Evolutionary conservation across 1,140 invertebrate species (phyloP).

Genomic region (Tetramorium parvispinum): DNA sequence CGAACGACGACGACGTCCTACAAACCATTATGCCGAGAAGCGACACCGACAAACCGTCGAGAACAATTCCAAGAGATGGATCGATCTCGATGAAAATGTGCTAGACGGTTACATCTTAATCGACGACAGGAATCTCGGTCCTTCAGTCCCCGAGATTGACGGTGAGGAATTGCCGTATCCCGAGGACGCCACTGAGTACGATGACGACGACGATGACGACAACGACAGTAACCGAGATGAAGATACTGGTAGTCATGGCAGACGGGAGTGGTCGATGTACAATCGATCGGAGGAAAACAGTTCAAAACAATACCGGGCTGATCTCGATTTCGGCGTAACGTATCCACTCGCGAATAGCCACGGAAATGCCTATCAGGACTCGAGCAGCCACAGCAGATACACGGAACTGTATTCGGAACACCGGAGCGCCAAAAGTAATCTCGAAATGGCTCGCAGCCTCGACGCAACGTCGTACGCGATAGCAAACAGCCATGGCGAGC

Average conservation of each 20-base stretch:
- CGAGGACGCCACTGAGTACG: conserved; percentile 23
- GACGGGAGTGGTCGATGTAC: conserved; percentile 25
- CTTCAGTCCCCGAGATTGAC: conserved; percentile 67
- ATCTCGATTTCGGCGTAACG: conserved; percentile 55
- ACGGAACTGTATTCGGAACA: conserved; percentile 53
- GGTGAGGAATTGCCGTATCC: conserved; percentile 57
- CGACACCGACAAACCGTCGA: conserved; percentile 1
- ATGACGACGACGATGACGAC: conserved; percentile 47
- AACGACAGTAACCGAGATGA: conserved; percentile 4
- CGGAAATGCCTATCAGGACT: conserved; percentile 68
- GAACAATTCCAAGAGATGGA: conserved; percentile 59
- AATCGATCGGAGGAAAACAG: background rate
- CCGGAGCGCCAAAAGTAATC: conserved; percentile 11
- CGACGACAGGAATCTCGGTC: conserved; percentile 58
- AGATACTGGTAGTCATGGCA: conserved; percentile 59
- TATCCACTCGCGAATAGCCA: conserved; percentile 77
- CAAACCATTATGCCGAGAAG: background rate
- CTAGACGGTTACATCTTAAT: conserved; percentile 67
- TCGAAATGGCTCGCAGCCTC: background rate
- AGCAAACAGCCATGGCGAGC: conserved; percentile 76
- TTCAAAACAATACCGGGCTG: background rate
- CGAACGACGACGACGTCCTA: conserved; percentile 42
- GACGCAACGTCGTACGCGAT: conserved; percentile 58
- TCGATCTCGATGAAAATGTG: conserved; percentile 68
- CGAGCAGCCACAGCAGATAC: conserved; percentile 73